These are phyloP conservation scores for Otis tarda DNA, from an alignment of 2,113 vertebrate genomes.

Conservation along the genomic window DNA sequence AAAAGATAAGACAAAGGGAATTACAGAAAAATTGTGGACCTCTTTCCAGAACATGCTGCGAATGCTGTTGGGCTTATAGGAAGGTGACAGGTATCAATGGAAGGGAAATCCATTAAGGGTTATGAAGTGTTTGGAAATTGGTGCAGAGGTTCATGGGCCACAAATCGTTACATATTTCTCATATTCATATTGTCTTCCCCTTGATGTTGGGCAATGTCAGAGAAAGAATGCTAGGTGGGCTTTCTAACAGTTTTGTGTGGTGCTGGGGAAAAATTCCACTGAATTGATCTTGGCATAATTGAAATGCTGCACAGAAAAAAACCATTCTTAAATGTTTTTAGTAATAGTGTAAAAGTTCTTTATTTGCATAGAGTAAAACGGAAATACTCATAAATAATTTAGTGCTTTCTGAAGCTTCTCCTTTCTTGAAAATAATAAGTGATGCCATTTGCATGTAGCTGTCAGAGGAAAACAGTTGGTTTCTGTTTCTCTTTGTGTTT, in stretches of 20 bases:
- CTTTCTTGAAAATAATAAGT: neutral
- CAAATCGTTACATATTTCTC: neutral
- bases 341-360: neutral
- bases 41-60: neutral
- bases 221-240: neutral
- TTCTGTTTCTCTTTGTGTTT: neutral
- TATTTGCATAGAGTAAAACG: neutral
- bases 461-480: neutral
- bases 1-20: neutral
- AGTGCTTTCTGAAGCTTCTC: neutral
- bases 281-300: neutral
- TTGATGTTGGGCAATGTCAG: neutral
- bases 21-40: neutral
- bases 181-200: neutral
- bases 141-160: neutral
- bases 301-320: neutral
- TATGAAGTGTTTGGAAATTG: neutral
- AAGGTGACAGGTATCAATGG: neutral
- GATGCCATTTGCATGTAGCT: neutral
- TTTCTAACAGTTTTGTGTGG: neutral
- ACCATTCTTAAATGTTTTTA: neutral
- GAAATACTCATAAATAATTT: neutral
- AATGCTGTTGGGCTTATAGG: neutral
- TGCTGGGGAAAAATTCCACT: neutral
- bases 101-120: neutral